Evolutionary conservation across 2,797 vertebrate genomes (phyloP).

Genomic region (Columba guinea): DNA sequence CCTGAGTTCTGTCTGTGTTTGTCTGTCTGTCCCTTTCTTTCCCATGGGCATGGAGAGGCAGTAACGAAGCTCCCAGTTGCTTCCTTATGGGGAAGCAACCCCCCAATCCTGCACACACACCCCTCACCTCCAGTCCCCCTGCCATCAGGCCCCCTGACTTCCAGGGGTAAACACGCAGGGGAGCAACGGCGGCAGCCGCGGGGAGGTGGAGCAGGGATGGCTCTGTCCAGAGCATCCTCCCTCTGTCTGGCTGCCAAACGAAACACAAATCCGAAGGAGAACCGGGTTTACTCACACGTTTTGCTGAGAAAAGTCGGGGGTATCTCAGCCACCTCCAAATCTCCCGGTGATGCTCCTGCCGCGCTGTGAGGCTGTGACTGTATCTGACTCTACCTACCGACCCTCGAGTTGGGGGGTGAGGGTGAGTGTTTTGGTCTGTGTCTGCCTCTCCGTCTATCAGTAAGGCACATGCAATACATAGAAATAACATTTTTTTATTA

Average conservation of each 20-base stretch:
- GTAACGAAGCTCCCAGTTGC: background rate
- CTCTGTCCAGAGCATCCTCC: background rate
- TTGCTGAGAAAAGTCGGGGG: background rate
- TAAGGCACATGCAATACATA: conserved; percentile 70
- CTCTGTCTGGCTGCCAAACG: background rate
- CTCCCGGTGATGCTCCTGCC: background rate
- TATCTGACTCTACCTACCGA: background rate
- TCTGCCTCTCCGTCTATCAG: conserved; percentile 25
- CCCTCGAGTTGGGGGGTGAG: background rate
- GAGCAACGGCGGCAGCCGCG: background rate
- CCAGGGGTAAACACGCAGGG: background rate
- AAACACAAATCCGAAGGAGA: background rate
- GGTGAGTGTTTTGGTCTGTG: background rate
- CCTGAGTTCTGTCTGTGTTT: background rate
- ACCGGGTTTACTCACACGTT: background rate
- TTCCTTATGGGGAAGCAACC: background rate
- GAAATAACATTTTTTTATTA: conserved; percentile 74
- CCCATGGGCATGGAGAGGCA: background rate
- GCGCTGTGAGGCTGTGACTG: background rate
- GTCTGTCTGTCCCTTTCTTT: background rate
- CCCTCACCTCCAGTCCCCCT: too few relatives aligned
- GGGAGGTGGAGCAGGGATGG: background rate
- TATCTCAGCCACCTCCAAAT: background rate
- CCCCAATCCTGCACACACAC: background rate
- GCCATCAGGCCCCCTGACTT: background rate